A percentile compares a stretch with the other conserved stretches of the same genome.
phyloP scores from a whole-genome alignment of 1,140 invertebrate genomes.

The Teleogryllus occipitalis region DNA sequence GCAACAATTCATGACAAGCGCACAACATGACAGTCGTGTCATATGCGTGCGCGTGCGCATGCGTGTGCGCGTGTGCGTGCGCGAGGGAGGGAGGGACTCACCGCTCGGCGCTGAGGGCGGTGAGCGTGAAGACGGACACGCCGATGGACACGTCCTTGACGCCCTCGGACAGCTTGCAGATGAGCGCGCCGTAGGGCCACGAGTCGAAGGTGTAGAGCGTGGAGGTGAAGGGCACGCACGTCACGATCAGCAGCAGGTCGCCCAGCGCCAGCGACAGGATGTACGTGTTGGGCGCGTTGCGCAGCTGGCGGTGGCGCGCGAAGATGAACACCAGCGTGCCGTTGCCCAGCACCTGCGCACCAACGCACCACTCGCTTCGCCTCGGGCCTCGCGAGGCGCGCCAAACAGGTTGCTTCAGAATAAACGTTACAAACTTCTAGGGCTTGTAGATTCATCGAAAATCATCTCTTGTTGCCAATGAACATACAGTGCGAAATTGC shows the following conservation, averaged over 20 bases:
- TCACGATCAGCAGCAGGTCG: constrained; percentile 60
- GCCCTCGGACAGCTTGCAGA: constrained; percentile 82
- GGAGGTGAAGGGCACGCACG: constrained; percentile 80
- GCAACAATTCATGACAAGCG: too few species aligned
- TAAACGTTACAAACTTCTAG: too few species aligned
- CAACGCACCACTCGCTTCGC: constrained; percentile 52
- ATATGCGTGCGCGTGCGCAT: too few species aligned
- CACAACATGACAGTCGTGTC: too few species aligned
- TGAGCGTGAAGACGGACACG: constrained; percentile 88
- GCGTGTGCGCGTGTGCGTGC: too few species aligned
- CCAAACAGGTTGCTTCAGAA: too few species aligned
- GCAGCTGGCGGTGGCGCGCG: constrained; percentile 66
- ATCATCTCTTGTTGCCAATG: too few species aligned
- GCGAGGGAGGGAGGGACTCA: not conserved
- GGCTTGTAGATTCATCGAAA: too few species aligned
- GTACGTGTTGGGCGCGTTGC: constrained; percentile 86
- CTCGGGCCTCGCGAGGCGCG: too few species aligned
- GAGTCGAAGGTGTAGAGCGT: constrained; percentile 77
- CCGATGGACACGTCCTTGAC: constrained; percentile 85
- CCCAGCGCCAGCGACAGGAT: constrained; percentile 50
- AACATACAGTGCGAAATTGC: too few species aligned
- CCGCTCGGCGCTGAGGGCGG: constrained; percentile 79
- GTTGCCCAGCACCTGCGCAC: constrained; percentile 60
- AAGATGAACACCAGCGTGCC: constrained; percentile 78
- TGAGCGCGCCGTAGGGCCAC: constrained; percentile 75